Percentiles rank a stretch among this genome's conserved stretches.
These are phyloP conservation scores for Eupithecia subumbrata DNA, from an alignment of 2,888 invertebrate genomes.

Conservation along the genomic window DNA sequence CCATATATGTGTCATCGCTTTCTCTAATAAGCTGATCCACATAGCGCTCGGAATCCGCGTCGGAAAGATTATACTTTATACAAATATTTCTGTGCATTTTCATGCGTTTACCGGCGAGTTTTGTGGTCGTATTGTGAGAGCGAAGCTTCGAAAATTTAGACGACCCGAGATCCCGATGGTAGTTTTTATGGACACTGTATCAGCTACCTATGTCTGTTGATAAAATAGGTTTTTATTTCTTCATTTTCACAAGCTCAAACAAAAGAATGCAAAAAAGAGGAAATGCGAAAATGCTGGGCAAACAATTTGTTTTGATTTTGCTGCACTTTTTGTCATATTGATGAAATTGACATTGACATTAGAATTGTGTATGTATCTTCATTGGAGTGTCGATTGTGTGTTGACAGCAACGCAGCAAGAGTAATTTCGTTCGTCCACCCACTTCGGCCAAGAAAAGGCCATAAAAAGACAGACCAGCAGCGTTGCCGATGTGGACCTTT, in stretches of 20 bases:
- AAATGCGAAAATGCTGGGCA: background rate
- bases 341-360: too few species aligned
- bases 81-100: conserved; percentile 28
- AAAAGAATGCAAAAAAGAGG: background rate
- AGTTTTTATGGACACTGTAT: background rate
- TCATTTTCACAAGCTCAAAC: background rate
- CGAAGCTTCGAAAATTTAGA: background rate
- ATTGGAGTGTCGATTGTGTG: too few species aligned
- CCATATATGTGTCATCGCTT: conserved; percentile 65
- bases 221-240: background rate
- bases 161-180: background rate
- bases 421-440: too few species aligned
- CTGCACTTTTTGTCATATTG: background rate
- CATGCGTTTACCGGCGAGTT: conserved; percentile 20
- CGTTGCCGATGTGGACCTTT: too few species aligned
- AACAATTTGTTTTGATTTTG: background rate
- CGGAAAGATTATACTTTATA: conserved; percentile 31
- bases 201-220: background rate
- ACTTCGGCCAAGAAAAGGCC: too few species aligned
- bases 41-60: conserved; percentile 53
- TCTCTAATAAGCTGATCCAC: conserved; percentile 65
- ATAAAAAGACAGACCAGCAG: too few species aligned
- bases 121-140: background rate
- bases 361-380: too few species aligned
- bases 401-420: too few species aligned